These are phyloP conservation scores for Pseudorasbora parva DNA, from an alignment of 2,113 vertebrate species.

Conservation along the genomic window DNA sequence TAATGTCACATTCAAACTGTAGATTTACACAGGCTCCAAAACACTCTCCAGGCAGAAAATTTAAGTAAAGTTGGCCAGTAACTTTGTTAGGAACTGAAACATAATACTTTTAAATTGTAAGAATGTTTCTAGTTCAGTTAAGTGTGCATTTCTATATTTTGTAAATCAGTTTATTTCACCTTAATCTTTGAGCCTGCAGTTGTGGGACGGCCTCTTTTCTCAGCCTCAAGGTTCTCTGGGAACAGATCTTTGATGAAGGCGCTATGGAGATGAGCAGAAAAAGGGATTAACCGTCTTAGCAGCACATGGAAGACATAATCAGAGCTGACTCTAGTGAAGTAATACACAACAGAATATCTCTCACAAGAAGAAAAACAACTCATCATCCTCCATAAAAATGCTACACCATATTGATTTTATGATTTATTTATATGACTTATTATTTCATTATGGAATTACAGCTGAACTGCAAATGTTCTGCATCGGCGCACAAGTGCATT, in stretches of 20 bases:
- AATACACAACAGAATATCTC: not conserved
- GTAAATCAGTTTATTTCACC: slow-evolving; percentile 59
- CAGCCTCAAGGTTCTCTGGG: slow-evolving; percentile 78
- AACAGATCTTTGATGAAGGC: slow-evolving; percentile 78
- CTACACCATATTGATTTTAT: slow-evolving; percentile 10
- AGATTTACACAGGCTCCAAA: not conserved
- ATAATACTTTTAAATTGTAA: not conserved
- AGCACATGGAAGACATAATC: not conserved
- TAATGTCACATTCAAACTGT: not conserved
- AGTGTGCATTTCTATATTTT: not conserved
- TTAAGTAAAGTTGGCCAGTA: not conserved
- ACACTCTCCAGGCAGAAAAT: not conserved
- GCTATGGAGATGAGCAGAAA: slow-evolving; percentile 59
- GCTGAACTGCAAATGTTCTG: not conserved
- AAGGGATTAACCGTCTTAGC: not conserved
- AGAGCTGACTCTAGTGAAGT: not conserved
- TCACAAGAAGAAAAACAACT: not conserved
- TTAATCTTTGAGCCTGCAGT: slow-evolving; percentile 82
- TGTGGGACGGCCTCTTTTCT: slow-evolving; percentile 79
- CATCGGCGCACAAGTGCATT: not conserved
- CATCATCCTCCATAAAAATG: not conserved
- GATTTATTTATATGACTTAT: slow-evolving; percentile 28
- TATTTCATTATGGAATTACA: slow-evolving; percentile 7
- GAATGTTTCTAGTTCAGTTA: not conserved
- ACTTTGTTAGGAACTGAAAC: not conserved